Conservation (phyloP, 2,113 vertebrate species). For the Mastomys natalensis region DNA sequence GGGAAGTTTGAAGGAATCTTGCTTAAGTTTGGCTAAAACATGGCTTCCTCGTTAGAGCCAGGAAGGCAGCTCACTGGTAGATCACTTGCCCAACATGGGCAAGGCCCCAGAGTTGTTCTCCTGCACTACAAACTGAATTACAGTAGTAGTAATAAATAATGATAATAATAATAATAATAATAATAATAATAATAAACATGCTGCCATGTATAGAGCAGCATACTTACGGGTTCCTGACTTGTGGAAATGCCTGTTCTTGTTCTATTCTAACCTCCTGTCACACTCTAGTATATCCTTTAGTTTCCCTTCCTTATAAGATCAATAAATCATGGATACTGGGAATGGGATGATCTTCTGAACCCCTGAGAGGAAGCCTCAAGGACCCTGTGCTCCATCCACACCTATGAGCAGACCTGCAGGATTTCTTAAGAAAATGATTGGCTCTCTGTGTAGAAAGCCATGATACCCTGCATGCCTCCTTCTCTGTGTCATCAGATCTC, state of each 20-base stretch:
- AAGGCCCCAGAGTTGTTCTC: neutral
- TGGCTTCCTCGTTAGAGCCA: too few relatives aligned
- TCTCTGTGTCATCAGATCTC: neutral
- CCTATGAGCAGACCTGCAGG: neutral
- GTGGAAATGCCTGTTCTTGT: neutral
- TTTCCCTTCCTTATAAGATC: conserved; percentile 4
- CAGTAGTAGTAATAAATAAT: neutral
- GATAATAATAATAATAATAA: neutral
- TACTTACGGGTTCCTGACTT: neutral
- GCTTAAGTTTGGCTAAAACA: neutral
- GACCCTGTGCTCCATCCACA: neutral
- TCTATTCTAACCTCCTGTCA: neutral
- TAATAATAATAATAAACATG: neutral
- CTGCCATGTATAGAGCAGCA: neutral
- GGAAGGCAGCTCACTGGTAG: neutral
- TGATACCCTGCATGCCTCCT: neutral
- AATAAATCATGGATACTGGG: neutral
- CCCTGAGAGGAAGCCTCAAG: neutral
- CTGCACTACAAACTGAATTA: neutral
- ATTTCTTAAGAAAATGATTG: neutral
- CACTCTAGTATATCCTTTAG: conserved; percentile 43
- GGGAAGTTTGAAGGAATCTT: neutral
- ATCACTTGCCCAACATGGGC: neutral
- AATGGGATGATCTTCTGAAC: neutral
- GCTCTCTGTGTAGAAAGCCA: neutral